These are phyloP conservation scores for Cryptotermes secundus DNA, from an alignment of 1,140 invertebrate genomes.

Conservation along the genomic window DNA sequence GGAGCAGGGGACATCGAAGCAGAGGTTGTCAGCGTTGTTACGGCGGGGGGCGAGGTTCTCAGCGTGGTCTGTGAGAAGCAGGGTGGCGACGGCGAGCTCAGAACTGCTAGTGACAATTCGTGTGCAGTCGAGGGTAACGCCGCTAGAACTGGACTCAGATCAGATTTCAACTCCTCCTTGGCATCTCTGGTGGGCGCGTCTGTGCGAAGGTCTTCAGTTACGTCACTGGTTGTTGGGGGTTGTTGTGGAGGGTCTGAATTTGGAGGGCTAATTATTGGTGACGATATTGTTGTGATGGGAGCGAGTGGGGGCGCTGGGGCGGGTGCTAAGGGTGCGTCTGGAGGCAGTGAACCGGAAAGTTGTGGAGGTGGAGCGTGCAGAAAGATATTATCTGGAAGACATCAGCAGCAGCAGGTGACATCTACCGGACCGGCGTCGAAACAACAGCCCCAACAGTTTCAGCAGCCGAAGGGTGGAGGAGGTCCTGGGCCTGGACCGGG, in stretches of 20 bases:
- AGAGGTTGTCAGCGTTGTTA: background rate
- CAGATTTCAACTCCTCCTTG: background rate
- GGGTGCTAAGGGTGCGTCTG: background rate
- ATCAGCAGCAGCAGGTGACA: slow-evolving; percentile 25
- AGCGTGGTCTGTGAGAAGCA: background rate
- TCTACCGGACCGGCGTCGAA: background rate
- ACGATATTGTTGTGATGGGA: background rate
- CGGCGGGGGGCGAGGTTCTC: background rate
- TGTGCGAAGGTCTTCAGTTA: background rate
- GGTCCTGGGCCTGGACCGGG: background rate
- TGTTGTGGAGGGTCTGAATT: slow-evolving; percentile 8
- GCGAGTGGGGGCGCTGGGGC: slow-evolving; percentile 22
- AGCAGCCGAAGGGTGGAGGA: background rate
- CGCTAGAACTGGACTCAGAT: background rate
- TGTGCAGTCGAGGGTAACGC: background rate
- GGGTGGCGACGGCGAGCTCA: background rate
- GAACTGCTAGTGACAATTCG: background rate
- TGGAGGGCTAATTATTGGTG: background rate
- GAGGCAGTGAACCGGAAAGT: slow-evolving; percentile 21
- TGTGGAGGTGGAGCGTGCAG: slow-evolving; percentile 34
- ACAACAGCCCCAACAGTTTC: background rate
- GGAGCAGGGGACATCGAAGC: background rate
- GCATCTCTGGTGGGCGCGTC: background rate
- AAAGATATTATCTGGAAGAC: slow-evolving; percentile 22
- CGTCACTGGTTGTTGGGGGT: background rate